These are phyloP conservation scores for Bombylius major DNA, from an alignment of 2,888 invertebrate genomes.

Conservation along the genomic window DNA sequence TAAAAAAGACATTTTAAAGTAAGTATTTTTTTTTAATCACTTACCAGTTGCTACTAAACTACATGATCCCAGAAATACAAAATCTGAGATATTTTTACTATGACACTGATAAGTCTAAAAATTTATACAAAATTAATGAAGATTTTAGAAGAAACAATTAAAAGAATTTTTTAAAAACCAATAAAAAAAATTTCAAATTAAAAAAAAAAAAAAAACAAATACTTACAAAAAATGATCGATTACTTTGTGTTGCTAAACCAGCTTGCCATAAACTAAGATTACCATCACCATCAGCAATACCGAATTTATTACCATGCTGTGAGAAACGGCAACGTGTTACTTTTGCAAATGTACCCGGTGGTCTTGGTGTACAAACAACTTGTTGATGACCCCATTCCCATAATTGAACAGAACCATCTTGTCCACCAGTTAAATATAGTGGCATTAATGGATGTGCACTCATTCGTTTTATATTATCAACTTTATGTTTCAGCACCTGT, in stretches of 20 bases:
- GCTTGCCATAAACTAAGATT: conserved; percentile 93
- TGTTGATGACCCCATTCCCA: conserved; percentile 98
- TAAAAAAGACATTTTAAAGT: too few relatives aligned
- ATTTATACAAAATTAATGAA: conserved; percentile 7
- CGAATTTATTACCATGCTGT: conserved; percentile 96
- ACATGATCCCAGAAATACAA: conserved; percentile 94
- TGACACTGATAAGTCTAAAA: conserved; percentile 91
- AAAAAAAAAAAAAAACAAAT: too few relatives aligned
- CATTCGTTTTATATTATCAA: conserved; percentile 89
- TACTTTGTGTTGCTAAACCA: conserved; percentile 59
- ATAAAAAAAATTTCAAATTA: background rate
- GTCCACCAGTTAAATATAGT: conserved; percentile 86
- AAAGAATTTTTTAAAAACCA: background rate
- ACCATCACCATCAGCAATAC: conserved; percentile 95
- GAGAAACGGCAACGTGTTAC: conserved; percentile 93
- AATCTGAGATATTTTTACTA: conserved; percentile 92
- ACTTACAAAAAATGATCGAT: conserved; percentile 79
- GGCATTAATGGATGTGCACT: conserved; percentile 93
- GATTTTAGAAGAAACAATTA: background rate
- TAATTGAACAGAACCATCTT: conserved; percentile 89
- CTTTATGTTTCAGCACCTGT: conserved; percentile 86
- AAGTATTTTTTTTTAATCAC: background rate
- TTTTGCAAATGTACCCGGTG: conserved; percentile 90
- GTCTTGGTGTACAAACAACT: conserved; percentile 77
- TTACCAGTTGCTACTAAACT: conserved; percentile 67